These are phyloP conservation scores for Brachymystax lenok DNA, from an alignment of 2,797 vertebrate species.

Conservation along the genomic window DNA sequence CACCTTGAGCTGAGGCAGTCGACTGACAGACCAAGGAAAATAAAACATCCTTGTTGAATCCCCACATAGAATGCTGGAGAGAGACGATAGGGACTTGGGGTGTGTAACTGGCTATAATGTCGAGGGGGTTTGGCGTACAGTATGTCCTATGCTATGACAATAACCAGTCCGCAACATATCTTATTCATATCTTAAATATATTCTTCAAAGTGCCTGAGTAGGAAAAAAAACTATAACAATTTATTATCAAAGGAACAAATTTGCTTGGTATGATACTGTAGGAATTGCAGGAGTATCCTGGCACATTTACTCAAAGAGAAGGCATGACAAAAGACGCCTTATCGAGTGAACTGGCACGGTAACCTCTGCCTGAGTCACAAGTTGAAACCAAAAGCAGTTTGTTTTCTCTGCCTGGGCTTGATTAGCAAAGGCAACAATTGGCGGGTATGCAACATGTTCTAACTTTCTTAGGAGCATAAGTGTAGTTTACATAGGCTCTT, in stretches of 20 bases:
- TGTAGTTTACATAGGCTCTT: conserved; percentile 77
- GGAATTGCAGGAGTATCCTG: neutral
- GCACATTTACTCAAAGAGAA: neutral
- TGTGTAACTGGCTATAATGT: neutral
- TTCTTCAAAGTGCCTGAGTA: neutral
- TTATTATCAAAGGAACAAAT: too few species aligned
- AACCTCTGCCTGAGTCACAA: conserved; percentile 67
- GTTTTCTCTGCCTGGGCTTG: conserved; percentile 79
- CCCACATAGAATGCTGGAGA: neutral
- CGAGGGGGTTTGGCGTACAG: neutral
- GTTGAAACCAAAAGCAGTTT: conserved; percentile 73
- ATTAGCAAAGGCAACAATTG: conserved; percentile 78
- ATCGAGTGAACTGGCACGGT: conserved; percentile 60
- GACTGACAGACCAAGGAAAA: neutral
- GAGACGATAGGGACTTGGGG: conserved; percentile 3
- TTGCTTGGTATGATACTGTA: neutral
- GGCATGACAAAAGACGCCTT: conserved; percentile 58
- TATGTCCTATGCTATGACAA: neutral
- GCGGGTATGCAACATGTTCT: conserved; percentile 73
- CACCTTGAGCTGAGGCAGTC: neutral
- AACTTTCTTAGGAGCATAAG: conserved; percentile 74
- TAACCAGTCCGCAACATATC: neutral
- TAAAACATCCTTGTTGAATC: neutral
- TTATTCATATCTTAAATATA: neutral
- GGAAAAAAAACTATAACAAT: neutral